A percentile compares a stretch with the other conserved stretches of the same genome.
Evolutionary conservation across 2,113 vertebrate species (phyloP).

Genomic region (Petrocephalus microphthalmus): DNA sequence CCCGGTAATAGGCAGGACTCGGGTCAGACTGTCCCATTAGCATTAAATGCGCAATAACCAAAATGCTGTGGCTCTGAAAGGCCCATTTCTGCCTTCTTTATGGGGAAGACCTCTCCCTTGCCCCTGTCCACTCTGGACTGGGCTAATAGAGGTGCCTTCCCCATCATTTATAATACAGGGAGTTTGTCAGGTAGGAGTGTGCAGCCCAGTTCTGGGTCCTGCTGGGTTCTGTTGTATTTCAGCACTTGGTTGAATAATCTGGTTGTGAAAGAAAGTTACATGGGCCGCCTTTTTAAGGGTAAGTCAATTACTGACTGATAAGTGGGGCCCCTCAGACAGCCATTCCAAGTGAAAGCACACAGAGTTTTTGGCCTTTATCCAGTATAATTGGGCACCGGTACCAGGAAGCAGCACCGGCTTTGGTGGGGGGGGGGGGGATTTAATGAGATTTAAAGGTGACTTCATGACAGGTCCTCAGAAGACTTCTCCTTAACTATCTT

Average conservation of each 20-base stretch:
- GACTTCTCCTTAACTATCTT: background rate
- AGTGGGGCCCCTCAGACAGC: background rate
- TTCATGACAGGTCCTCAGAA: background rate
- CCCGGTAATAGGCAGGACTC: background rate
- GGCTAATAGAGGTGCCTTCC: background rate
- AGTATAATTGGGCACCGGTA: background rate
- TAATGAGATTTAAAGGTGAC: slow-evolving; percentile 7
- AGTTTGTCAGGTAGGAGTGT: background rate
- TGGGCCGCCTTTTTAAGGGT: background rate
- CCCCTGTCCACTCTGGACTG: background rate
- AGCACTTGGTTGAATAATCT: background rate
- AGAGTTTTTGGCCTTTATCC: background rate
- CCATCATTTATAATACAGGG: background rate
- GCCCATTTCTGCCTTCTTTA: background rate
- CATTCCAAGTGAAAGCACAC: background rate
- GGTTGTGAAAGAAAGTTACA: background rate
- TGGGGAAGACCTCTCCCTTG: background rate
- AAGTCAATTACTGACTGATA: background rate
- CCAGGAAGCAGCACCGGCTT: background rate
- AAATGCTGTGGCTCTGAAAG: background rate
- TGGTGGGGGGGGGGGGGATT: too few species aligned
- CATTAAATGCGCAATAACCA: background rate
- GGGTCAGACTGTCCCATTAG: background rate
- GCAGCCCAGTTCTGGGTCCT: background rate
- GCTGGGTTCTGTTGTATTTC: background rate